A percentile compares a stretch with the other conserved stretches of the same genome.
Conservation (phyloP, 2,888 invertebrate species). For the Chymomyza procnemis region DNA sequence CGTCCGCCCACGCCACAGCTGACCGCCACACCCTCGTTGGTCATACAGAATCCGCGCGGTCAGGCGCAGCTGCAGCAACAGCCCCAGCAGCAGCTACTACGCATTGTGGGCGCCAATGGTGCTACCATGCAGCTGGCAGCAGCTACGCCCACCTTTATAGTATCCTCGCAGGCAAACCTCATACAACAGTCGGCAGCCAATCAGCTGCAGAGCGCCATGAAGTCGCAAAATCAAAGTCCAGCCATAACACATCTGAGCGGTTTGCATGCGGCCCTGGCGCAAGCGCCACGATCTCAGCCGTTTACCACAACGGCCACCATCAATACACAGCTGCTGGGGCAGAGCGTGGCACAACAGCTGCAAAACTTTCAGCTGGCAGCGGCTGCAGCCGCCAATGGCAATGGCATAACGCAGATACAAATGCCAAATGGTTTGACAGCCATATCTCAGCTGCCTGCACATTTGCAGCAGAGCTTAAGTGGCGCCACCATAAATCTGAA, state of each 20-base stretch:
- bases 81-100: slow-evolving; percentile 80
- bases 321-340: slow-evolving; percentile 77
- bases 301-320: slow-evolving; percentile 75
- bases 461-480: slow-evolving; percentile 76
- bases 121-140: slow-evolving; percentile 81
- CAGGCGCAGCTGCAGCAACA: slow-evolving; percentile 76
- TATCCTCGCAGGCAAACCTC: slow-evolving; percentile 79
- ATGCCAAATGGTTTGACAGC: slow-evolving; percentile 78
- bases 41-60: slow-evolving; percentile 78
- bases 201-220: slow-evolving; percentile 77
- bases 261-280: slow-evolving; percentile 75
- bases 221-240: slow-evolving; percentile 64
- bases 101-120: slow-evolving; percentile 83
- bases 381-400: slow-evolving; percentile 73
- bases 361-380: slow-evolving; percentile 78
- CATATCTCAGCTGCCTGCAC: slow-evolving; percentile 77
- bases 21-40: slow-evolving; percentile 78
- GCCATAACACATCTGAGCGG: slow-evolving; percentile 76
- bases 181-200: slow-evolving; percentile 77
- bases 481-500: slow-evolving; percentile 77
- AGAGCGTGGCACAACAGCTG: slow-evolving; percentile 77
- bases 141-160: slow-evolving; percentile 80
- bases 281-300: slow-evolving; percentile 77
- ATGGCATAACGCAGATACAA: slow-evolving; percentile 78
- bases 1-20: slow-evolving; percentile 82